Conservation (phyloP, 2,113 vertebrate genomes). For the Ivindomyrus marchei region DNA sequence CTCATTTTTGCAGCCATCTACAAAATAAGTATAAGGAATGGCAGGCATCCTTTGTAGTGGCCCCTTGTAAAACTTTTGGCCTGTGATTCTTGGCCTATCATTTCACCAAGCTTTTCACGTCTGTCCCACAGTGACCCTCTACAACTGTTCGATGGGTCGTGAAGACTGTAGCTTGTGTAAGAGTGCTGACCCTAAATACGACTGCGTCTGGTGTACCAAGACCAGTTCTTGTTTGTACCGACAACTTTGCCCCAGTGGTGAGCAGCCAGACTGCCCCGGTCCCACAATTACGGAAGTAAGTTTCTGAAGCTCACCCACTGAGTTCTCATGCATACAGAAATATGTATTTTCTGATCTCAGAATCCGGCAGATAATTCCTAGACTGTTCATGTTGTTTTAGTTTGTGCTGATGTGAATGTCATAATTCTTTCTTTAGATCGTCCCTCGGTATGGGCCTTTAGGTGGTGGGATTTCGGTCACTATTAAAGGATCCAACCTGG, state of each 20-base stretch:
- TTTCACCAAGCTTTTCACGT: not conserved
- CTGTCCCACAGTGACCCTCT: constrained; percentile 71
- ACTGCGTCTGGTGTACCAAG: constrained; percentile 78
- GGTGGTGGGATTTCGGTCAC: constrained; percentile 77
- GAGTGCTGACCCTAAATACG: constrained; percentile 60
- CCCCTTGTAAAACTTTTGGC: not conserved
- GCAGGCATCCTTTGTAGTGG: not conserved
- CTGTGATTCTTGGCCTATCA: not conserved
- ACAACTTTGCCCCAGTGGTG: constrained; percentile 48
- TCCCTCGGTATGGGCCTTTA: constrained; percentile 77
- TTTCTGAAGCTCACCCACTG: not conserved
- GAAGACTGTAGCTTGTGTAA: constrained; percentile 89
- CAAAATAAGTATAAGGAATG: not conserved
- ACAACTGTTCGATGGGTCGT: constrained; percentile 85
- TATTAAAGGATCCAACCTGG: constrained; percentile 88
- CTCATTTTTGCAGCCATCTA: too few relatives aligned
- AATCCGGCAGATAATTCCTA: not conserved
- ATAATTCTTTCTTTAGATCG: constrained; percentile 61
- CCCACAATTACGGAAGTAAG: constrained; percentile 79
- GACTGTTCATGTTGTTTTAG: not conserved
- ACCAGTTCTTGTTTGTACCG: constrained; percentile 67
- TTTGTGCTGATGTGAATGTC: not conserved
- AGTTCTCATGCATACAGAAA: not conserved
- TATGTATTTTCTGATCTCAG: not conserved
- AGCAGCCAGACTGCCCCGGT: constrained; percentile 61